These are phyloP conservation scores for Sarotherodon lohbergeri DNA, from an alignment of 2,113 vertebrate species.

Conservation along the genomic window DNA sequence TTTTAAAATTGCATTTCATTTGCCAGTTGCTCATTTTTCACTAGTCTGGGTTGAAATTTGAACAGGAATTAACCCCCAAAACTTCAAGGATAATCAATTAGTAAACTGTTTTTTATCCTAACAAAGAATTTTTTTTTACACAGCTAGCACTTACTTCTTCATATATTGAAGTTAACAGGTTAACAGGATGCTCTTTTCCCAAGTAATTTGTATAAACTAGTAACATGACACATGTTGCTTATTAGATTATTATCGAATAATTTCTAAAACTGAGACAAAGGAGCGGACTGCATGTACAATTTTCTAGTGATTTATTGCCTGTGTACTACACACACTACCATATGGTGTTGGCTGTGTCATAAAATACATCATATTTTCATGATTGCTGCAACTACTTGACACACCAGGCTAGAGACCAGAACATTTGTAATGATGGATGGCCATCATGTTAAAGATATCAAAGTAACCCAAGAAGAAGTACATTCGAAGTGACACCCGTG, in stretches of 20 bases:
- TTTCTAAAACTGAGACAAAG: background rate
- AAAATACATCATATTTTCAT: slow-evolving; percentile 28
- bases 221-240: background rate
- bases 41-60: background rate
- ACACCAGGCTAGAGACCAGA: slow-evolving; percentile 30
- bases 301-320: background rate
- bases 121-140: background rate
- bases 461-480: slow-evolving; percentile 46
- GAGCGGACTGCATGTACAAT: background rate
- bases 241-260: background rate
- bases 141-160: background rate
- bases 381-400: slow-evolving; percentile 26
- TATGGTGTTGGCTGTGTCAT: background rate
- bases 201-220: background rate
- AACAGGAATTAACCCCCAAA: background rate
- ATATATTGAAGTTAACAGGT: background rate
- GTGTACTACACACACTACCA: background rate
- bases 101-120: background rate
- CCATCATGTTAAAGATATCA: slow-evolving; percentile 53
- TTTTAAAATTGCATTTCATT: background rate
- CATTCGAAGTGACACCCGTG: slow-evolving; percentile 52
- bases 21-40: background rate
- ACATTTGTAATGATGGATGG: slow-evolving; percentile 53
- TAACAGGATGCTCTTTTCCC: background rate
- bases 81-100: background rate